phyloP scores from a whole-genome alignment of 2,888 invertebrate genomes.

The Zootermopsis nevadensis region DNA sequence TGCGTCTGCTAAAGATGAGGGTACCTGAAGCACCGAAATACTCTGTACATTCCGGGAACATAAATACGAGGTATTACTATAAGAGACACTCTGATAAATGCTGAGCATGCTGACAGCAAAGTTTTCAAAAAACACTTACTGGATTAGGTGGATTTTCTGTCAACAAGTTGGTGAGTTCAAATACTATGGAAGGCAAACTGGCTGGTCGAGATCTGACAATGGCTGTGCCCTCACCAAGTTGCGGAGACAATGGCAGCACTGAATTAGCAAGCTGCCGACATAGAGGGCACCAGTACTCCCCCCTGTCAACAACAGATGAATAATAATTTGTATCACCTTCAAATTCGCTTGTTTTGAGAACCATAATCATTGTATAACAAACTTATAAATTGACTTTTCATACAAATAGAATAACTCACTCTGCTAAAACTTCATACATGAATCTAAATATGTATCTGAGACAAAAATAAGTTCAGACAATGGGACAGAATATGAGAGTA shows the following conservation, averaged over 20 bases:
- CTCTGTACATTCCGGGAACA: background rate
- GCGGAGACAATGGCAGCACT: slow-evolving; percentile 85
- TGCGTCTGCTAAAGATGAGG: slow-evolving; percentile 83
- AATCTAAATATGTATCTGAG: too few relatives aligned
- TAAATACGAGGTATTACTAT: too few relatives aligned
- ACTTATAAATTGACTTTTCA: too few relatives aligned
- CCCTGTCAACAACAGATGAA: slow-evolving; percentile 63
- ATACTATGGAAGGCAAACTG: slow-evolving; percentile 58
- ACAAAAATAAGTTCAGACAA: too few relatives aligned
- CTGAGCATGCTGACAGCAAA: background rate
- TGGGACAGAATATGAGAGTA: too few relatives aligned
- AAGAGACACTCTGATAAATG: background rate
- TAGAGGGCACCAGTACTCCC: slow-evolving; percentile 94
- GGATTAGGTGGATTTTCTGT: slow-evolving; percentile 75
- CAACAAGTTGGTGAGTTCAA: slow-evolving; percentile 64
- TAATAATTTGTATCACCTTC: slow-evolving; percentile 38
- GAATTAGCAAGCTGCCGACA: slow-evolving; percentile 93
- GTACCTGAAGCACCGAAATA: slow-evolving; percentile 64
- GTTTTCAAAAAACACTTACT: slow-evolving; percentile 62
- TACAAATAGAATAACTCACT: too few relatives aligned
- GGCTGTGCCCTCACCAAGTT: slow-evolving; percentile 74
- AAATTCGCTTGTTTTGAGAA: background rate
- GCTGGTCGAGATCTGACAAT: slow-evolving; percentile 71
- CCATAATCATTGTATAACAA: too few relatives aligned
- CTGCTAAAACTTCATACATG: too few relatives aligned